These are phyloP conservation scores for Ictalurus punctatus DNA, from an alignment of 2,113 vertebrate species.

Conservation along the genomic window DNA sequence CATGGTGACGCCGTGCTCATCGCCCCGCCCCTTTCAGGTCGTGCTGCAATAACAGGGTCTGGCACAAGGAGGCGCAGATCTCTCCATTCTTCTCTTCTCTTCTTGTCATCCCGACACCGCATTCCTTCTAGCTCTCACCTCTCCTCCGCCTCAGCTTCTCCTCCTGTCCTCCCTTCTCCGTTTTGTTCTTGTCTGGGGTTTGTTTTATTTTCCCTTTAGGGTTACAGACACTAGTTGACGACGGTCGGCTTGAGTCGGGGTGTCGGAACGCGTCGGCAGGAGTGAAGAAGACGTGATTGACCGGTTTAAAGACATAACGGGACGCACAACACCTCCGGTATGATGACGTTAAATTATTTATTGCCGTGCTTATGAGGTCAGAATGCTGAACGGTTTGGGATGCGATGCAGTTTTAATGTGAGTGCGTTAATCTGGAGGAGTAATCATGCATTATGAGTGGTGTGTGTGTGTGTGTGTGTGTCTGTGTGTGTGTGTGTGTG, in stretches of 20 bases:
- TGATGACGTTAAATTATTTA: background rate
- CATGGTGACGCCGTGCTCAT: background rate
- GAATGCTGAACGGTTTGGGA: background rate
- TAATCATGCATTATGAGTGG: background rate
- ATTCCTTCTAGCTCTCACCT: slow-evolving; percentile 45
- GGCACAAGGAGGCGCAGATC: background rate
- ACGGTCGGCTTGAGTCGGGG: slow-evolving; percentile 58
- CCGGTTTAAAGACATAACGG: slow-evolving; percentile 55
- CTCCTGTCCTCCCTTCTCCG: background rate
- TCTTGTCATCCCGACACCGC: background rate
- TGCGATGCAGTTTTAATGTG: background rate
- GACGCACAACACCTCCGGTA: slow-evolving; percentile 26
- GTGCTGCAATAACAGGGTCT: background rate
- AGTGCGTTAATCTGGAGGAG: background rate
- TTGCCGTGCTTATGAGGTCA: background rate
- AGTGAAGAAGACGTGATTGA: slow-evolving; percentile 26
- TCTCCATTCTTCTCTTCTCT: background rate
- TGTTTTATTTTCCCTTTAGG: slow-evolving; percentile 46
- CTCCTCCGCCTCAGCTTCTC: background rate
- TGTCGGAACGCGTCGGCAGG: slow-evolving; percentile 47
- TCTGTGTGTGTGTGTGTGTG: slow-evolving; percentile 18
- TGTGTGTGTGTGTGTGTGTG: background rate
- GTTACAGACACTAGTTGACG: slow-evolving; percentile 59
- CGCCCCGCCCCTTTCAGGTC: slow-evolving; percentile 4
- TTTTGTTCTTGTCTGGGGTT: background rate